Evolutionary conservation across 2,888 invertebrate species (phyloP), one percentile per base, ranked within the genome.

Genomic region (Dicyrtomina minuta): DNA sequence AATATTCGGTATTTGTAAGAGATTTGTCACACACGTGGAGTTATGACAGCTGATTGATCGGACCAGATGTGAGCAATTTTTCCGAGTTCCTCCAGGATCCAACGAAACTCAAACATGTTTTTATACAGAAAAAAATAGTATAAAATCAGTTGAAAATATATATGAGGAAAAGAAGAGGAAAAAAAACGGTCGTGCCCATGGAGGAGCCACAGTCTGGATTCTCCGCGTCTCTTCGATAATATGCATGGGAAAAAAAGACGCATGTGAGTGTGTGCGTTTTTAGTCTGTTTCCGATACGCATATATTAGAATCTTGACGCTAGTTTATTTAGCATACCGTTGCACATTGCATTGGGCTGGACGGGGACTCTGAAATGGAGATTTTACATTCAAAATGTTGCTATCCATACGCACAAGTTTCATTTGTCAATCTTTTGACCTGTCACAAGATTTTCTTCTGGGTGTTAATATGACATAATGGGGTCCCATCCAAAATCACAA

Each of bases 11-110:
- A 64, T 62, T 59, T 66, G 51, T 60, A 55, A 69, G 64, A 71
- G 72, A 75, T 77, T 75, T 77, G 75, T 72, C 74, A 75, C 77
- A 73, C 75, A 74, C 69, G 71, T 72, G 70, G 72, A 68, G 62
- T 44, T 67, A 44, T 75, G 77, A 77, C 75, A 65, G 65, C 70
- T 73, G 77, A 77, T 76, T 70, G 77, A 77, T 76, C 60, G 70
- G 65, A 68, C 68, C 77, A 77, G 74, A 75, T 77, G 75, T 64
- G 59, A 73, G 43, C 46, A 53, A 46, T 51, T 62, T 49, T 39
- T 26, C 46, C 49, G 13, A 46, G 46, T 61, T 61, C 33, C 59
- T 33, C 51, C 26, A 12, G n/a, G 22, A 67, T 26, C n/a, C n/a
- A n/a, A n/a, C n/a, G n/a, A n/a, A n/a, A n/a, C n/a, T 27, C 33